phyloP scores from a whole-genome alignment of 2,888 invertebrate species.

The Pseudolycoriella hygida region DNA sequence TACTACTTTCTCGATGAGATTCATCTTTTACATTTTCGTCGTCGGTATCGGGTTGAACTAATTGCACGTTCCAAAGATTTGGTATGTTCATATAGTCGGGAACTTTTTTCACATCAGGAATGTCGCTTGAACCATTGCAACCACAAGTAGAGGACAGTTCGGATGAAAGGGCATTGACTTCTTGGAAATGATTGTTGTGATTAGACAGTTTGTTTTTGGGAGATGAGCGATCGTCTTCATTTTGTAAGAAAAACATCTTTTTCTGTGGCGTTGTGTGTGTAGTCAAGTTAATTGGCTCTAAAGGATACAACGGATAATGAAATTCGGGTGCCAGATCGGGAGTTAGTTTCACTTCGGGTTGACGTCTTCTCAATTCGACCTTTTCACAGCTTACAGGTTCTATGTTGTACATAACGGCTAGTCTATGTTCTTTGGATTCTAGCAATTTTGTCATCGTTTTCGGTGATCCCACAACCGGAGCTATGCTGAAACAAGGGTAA shows the following conservation, averaged over 20 bases:
- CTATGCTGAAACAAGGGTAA: conserved; percentile 23
- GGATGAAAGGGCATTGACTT: no score
- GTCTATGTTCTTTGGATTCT: conserved; percentile 52
- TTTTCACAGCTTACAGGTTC: conserved; percentile 19
- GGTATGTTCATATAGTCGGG: conserved; percentile 36
- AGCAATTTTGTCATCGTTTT: conserved; percentile 51
- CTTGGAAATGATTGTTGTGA: no score
- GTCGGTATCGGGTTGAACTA: conserved; percentile 19
- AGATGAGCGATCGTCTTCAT: conserved; percentile 13
- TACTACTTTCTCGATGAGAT: conserved; percentile 12
- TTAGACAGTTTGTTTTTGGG: no score
- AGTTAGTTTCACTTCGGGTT: neutral
- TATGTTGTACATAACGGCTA: conserved; percentile 19
- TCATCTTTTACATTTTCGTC: conserved; percentile 7
- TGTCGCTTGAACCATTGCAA: neutral
- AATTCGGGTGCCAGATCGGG: neutral
- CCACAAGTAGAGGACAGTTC: no score
- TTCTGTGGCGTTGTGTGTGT: conserved; percentile 19
- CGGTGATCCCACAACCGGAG: conserved; percentile 39
- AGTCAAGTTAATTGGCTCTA: neutral
- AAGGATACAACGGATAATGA: conserved; percentile 7
- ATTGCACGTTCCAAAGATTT: conserved; percentile 39
- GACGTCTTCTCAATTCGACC: neutral
- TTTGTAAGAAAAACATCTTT: conserved; percentile 14
- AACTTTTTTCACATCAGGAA: conserved; percentile 13